Percentiles rank a stretch among this genome's conserved stretches.
Conservation (phyloP, 2,113 vertebrate genomes). For the Crotalus horridus region DNA sequence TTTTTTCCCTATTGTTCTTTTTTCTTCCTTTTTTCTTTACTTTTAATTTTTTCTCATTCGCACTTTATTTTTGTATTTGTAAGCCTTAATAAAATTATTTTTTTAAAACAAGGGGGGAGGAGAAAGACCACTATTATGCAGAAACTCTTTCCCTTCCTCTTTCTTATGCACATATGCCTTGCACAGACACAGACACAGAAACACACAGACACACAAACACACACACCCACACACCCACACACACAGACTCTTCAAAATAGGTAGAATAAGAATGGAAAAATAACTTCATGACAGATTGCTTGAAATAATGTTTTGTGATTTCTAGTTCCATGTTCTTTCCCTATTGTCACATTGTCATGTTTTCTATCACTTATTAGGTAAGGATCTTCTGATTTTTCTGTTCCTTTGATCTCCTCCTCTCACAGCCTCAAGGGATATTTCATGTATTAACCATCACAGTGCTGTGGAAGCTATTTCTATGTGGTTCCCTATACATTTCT, state of each 20-base stretch:
- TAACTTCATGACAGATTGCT: background rate
- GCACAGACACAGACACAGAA: too few relatives aligned
- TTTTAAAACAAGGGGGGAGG: background rate
- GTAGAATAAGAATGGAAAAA: background rate
- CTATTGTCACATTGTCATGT: background rate
- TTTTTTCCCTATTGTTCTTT: background rate
- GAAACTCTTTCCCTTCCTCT: background rate
- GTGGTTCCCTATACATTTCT: background rate
- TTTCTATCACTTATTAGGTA: background rate
- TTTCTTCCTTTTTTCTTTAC: background rate
- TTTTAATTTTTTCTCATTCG: background rate
- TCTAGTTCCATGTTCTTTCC: background rate
- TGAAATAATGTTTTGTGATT: background rate
- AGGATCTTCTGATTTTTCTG: background rate
- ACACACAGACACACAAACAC: background rate
- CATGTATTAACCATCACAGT: background rate
- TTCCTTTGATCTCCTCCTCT: background rate
- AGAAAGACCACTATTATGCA: background rate
- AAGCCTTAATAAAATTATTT: background rate
- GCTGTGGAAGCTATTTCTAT: background rate
- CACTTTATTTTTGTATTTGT: background rate
- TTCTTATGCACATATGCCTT: background rate
- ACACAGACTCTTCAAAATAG: background rate
- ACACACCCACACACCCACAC: background rate
- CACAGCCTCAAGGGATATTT: background rate